phyloP scores from a whole-genome alignment of 2,888 invertebrate species.

The Bhutanitis thaidina region DNA sequence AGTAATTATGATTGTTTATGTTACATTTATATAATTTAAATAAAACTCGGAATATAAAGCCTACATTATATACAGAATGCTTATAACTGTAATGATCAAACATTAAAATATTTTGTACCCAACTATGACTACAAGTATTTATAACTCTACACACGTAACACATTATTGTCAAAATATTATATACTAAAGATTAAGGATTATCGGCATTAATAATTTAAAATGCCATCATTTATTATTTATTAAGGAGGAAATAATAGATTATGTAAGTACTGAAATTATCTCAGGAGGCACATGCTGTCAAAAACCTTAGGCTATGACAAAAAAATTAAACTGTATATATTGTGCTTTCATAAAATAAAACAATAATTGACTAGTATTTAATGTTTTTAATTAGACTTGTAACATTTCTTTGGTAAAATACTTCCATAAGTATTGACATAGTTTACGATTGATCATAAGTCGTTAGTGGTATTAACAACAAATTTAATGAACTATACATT shows the following conservation, averaged over 20 bases:
- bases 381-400: slow-evolving; percentile 23
- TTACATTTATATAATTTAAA: slow-evolving; percentile 16
- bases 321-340: slow-evolving; percentile 10
- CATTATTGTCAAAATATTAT: slow-evolving; percentile 40
- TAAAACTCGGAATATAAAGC: slow-evolving; percentile 6
- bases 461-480: too few species aligned
- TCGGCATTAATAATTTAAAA: neutral
- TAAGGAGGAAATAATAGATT: slow-evolving; percentile 4
- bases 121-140: slow-evolving; percentile 26
- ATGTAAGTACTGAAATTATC: slow-evolving; percentile 24
- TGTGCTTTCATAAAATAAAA: slow-evolving; percentile 7
- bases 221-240: neutral
- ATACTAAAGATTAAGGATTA: slow-evolving; percentile 13
- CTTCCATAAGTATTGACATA: too few species aligned
- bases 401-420: neutral
- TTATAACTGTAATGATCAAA: neutral
- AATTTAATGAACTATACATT: too few species aligned
- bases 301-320: slow-evolving; percentile 11
- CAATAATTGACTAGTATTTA: slow-evolving; percentile 19
- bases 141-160: slow-evolving; percentile 26
- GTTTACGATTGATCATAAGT: too few species aligned
- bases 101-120: slow-evolving; percentile 11
- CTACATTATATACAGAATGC: slow-evolving; percentile 19
- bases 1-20: slow-evolving; percentile 9
- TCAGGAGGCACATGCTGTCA: slow-evolving; percentile 13